Base-by-base conservation (phyloP, 2,113 vertebrate species). In the Thomomys bottae region DNA sequence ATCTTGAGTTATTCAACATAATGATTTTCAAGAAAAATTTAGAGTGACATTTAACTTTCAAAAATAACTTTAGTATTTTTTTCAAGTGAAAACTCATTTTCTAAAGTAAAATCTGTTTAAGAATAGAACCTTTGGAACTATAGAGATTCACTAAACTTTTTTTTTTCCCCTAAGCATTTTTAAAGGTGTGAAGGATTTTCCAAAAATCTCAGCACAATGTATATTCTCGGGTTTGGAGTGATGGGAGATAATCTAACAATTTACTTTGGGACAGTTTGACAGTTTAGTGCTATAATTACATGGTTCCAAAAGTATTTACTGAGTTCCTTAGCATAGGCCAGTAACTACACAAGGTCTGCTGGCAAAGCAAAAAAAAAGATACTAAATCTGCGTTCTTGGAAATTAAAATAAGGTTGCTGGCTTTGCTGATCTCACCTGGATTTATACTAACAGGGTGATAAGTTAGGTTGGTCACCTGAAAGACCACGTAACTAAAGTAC, bases 1-100 rank as follows among this genome's bases (percentile, higher is more conserved):
- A 71, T 94, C 45, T 93, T 86, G 28, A 88, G 40, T 61, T 90
- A 78, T 70, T 75, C 36, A 79, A 79, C 45, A 49, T 49, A 49
- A 32, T 81, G 12, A 64, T 85, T 84, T 90, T 89, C n/a, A 94
- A 85, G 68, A 79, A 68, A 38, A 82, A 91, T 85, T 94, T 85
- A 88, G 6, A n/a, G 10, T 90, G 63, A 79, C 42, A 28, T 0
- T 61, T 36, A 84, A 0, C 76, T n/a, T n/a, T n/a, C 32, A 92
- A 84, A 94, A 84, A 24, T 75, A 75, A 87, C 75, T 84, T 87
- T 21, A 34, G 17, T 70, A 32, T 5, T 84, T 15, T 79, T 94
- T 80, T 38, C 30, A 8, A 70, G 49, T 18, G 49, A 63, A 8
- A 42, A 72, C 87, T 30, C 10, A 15, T 71, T 89, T 84, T 84